These are phyloP conservation scores for Cyaniris semiargus DNA, from an alignment of 2,888 invertebrate species.

Conservation along the genomic window DNA sequence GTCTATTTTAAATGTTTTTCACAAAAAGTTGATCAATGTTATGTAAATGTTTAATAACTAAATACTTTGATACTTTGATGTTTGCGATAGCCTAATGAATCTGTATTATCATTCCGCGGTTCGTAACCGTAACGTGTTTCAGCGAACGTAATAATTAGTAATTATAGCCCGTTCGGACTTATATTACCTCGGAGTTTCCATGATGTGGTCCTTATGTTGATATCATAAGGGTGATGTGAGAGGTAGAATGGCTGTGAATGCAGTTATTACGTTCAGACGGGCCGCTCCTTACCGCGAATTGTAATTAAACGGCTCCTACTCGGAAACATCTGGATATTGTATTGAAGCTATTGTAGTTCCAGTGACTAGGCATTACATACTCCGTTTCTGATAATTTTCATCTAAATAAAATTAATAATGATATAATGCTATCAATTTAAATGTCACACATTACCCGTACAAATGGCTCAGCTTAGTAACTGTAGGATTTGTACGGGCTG, in stretches of 20 bases:
- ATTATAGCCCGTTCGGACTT: conserved; percentile 34
- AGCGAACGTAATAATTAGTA: conserved; percentile 54
- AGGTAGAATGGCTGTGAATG: not conserved
- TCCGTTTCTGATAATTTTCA: not conserved
- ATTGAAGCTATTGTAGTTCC: conserved; percentile 32
- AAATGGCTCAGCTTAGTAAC: too few relatives aligned
- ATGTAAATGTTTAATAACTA: not conserved
- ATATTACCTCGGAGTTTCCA: not conserved
- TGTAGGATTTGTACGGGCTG: too few relatives aligned
- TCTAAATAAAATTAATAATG: not conserved
- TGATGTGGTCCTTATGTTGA: not conserved
- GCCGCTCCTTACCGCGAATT: conserved; percentile 59
- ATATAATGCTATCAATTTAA: too few relatives aligned
- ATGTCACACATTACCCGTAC: too few relatives aligned
- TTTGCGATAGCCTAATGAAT: conserved; percentile 5
- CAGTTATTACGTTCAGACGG: conserved; percentile 52
- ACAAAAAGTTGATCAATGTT: not conserved
- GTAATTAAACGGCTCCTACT: conserved; percentile 64
- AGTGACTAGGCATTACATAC: not conserved
- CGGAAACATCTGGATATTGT: conserved; percentile 47
- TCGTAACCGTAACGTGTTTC: conserved; percentile 50
- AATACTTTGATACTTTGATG: not conserved
- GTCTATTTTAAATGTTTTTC: too few relatives aligned
- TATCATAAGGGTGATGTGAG: not conserved
- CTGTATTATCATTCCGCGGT: conserved; percentile 29